A percentile compares a stretch with the other conserved stretches of the same genome.
phyloP scores from a whole-genome alignment of 1,140 invertebrate genomes.

The Leptinotarsa texana region DNA sequence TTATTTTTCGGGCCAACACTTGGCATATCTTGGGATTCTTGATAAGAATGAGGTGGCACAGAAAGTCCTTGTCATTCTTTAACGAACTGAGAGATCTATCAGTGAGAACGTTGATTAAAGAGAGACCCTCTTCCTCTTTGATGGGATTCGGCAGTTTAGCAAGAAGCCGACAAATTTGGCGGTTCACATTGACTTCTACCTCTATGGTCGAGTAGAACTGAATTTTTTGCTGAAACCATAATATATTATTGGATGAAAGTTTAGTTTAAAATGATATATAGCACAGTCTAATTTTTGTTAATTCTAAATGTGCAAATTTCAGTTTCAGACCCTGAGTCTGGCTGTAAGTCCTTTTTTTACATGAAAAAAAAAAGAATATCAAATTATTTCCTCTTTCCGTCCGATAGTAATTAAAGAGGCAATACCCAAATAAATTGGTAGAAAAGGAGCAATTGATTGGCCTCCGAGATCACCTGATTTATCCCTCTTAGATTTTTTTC shows the following conservation, averaged over 20 bases:
- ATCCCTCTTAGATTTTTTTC: too few relatives aligned
- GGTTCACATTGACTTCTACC: slow-evolving; percentile 30
- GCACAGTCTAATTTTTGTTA: too few relatives aligned
- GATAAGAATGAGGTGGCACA: slow-evolving; percentile 39
- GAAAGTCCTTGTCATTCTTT: slow-evolving; percentile 45
- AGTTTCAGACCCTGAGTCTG: too few relatives aligned
- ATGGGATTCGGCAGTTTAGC: slow-evolving; percentile 42
- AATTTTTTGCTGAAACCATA: slow-evolving; percentile 27
- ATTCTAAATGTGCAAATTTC: too few relatives aligned
- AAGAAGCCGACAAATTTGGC: slow-evolving; percentile 42
- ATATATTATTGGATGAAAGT: neutral
- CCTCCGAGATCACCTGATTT: too few relatives aligned
- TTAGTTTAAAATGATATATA: too few relatives aligned
- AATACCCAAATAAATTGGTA: too few relatives aligned
- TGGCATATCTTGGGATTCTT: slow-evolving; percentile 44
- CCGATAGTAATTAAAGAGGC: too few relatives aligned
- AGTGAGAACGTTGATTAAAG: slow-evolving; percentile 41
- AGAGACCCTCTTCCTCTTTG: slow-evolving; percentile 43
- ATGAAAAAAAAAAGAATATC: too few relatives aligned
- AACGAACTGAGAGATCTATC: slow-evolving; percentile 40
- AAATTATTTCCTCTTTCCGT: too few relatives aligned
- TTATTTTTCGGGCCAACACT: slow-evolving; percentile 48
- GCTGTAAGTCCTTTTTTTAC: too few relatives aligned
- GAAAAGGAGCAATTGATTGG: too few relatives aligned
- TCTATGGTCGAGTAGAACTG: slow-evolving; percentile 12